Base-by-base conservation (phyloP, 2,113 vertebrate genomes). In the Anseranas semipalmata region DNA sequence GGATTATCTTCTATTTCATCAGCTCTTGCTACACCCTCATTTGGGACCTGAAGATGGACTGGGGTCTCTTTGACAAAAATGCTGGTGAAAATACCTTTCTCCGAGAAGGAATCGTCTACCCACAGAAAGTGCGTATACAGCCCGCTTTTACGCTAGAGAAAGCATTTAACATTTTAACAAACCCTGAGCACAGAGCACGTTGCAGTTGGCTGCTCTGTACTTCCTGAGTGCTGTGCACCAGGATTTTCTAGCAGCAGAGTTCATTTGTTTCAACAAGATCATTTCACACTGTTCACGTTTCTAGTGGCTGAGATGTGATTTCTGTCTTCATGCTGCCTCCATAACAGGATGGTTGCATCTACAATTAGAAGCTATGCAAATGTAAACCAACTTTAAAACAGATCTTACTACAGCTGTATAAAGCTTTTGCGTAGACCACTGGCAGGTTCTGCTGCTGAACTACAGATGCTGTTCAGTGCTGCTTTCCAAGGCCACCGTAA, bases 11-110 rank as follows among this genome's bases (percentile, higher is more conserved):
- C 97, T 99, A 97, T 76, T 97, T 98, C 85, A 98, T 99, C 98
- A 99, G 99, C 97, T 99, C 99, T 45, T 98, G 99, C 85, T 99
- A 99, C 94, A 99, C 99, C 6, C 99, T 99, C 63, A 99, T 99
- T 97, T 99, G 99, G 99, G 99, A 99, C 96, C 98, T 99, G 95
- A 99, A 99, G 96, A 99, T 99, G 99, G 99, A 99, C 97, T 99
- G 99, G 99, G 99, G 99, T 73, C 98, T 99, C 96, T 99, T 99
- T 94, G 99, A 99, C 97, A 99, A 98, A 46, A 99, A 99, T 41
- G 99, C 99, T 24, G 99, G 99, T 91, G 99, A 99, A 97, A 99
- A 99, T 95, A 99, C 99, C 89, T 99, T 99, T 96, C 98, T 99
- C 90, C 98, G 99, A 75, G 99, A 99, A 97, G 99, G 99, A 97